These are phyloP conservation scores for Apus apus DNA, from an alignment of 2,113 vertebrate genomes.

Conservation along the genomic window DNA sequence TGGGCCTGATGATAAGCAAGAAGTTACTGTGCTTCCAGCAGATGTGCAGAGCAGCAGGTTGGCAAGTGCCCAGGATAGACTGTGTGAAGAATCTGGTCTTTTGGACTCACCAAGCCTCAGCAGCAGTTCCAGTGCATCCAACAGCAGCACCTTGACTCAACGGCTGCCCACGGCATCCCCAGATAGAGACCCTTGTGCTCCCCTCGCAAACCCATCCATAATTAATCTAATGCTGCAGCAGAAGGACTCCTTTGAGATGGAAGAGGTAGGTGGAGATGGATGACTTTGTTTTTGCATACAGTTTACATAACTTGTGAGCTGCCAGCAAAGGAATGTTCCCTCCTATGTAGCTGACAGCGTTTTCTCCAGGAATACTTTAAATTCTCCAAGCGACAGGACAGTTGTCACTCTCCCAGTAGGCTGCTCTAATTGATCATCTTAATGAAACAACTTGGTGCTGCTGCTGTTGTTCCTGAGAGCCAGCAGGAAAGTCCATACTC, in stretches of 20 bases:
- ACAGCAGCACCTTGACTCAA: slow-evolving; percentile 25
- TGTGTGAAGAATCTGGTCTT: slow-evolving; percentile 6
- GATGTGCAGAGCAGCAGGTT: slow-evolving; percentile 9
- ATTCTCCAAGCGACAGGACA: background rate
- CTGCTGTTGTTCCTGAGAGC: background rate
- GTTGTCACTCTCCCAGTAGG: background rate
- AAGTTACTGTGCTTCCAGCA: background rate
- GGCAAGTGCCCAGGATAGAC: slow-evolving; percentile 19
- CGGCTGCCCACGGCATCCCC: slow-evolving; percentile 17
- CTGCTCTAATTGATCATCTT: background rate
- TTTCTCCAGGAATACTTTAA: slow-evolving; percentile 36
- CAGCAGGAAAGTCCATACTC: background rate
- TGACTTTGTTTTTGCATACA: background rate
- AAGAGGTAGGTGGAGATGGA: slow-evolving; percentile 85
- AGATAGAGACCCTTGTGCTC: slow-evolving; percentile 71
- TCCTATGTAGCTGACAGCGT: background rate
- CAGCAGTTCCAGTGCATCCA: slow-evolving; percentile 27
- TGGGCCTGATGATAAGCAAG: background rate
- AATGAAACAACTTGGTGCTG: background rate
- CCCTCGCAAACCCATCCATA: slow-evolving; percentile 73
- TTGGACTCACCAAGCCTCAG: slow-evolving; percentile 17
- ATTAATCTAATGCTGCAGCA: slow-evolving; percentile 81
- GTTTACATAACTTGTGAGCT: slow-evolving; percentile 40
- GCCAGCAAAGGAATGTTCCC: slow-evolving; percentile 33
- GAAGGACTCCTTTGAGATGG: slow-evolving; percentile 95